A percentile compares a stretch with the other conserved stretches of the same genome.
Evolutionary conservation across 2,888 invertebrate genomes (phyloP).

Genomic region (Caenorhabditis macrosperma): DNA sequence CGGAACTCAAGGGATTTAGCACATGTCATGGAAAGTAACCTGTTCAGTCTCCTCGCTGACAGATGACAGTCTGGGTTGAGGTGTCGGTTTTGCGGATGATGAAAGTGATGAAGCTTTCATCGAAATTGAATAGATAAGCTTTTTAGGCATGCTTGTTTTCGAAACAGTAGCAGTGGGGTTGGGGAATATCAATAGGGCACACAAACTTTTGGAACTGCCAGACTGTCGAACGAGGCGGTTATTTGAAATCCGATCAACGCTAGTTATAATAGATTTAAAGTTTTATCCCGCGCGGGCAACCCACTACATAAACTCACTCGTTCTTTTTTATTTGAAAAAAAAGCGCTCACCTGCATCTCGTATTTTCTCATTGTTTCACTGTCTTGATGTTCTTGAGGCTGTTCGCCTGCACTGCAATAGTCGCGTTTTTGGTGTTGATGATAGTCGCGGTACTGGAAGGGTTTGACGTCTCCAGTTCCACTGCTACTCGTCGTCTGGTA

Average conservation of each 20-base stretch:
- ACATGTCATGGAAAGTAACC: no score
- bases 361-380: slow-evolving; percentile 49
- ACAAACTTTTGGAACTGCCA: slow-evolving; percentile 13
- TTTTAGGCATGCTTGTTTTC: slow-evolving; percentile 31
- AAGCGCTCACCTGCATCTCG: slow-evolving; percentile 58
- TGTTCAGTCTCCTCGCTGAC: slow-evolving; percentile 12
- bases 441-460: slow-evolving; percentile 58
- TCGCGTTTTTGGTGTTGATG: slow-evolving; percentile 61
- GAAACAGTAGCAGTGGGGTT: no score
- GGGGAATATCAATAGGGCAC: slow-evolving; percentile 3
- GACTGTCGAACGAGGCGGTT: not conserved
- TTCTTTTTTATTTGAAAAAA: not conserved
- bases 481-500: slow-evolving; percentile 34
- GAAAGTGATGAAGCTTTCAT: slow-evolving; percentile 32
- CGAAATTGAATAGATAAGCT: slow-evolving; percentile 51
- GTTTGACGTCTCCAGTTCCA: slow-evolving; percentile 31
- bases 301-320: not conserved
- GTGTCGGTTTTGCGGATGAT: not conserved
- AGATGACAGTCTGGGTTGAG: slow-evolving; percentile 3
- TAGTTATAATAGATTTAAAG: slow-evolving; percentile 41
- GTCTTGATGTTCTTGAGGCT: slow-evolving; percentile 11
- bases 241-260: slow-evolving; percentile 31
- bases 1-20: not conserved
- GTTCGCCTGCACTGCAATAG: slow-evolving; percentile 33
- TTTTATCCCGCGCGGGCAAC: not conserved